Percentiles rank a stretch among this genome's conserved stretches.
These are phyloP conservation scores for Melinaea marsaeus DNA, from an alignment of 2,888 invertebrate species.

Conservation along the genomic window DNA sequence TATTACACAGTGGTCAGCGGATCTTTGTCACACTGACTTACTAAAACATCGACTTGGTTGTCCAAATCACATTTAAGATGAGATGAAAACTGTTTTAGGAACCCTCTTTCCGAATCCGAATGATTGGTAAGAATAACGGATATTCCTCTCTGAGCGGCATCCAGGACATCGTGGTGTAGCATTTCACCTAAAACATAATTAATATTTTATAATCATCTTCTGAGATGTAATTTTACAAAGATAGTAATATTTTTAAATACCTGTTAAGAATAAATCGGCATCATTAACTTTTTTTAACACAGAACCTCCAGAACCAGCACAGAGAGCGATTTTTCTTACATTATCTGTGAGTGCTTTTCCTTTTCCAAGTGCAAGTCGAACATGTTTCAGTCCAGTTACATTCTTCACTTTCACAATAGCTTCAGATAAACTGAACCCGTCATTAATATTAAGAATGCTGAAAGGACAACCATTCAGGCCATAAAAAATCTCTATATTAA, in stretches of 20 bases:
- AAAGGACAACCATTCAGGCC: conserved; percentile 25
- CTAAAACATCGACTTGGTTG: conserved; percentile 78
- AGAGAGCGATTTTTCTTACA: conserved; percentile 85
- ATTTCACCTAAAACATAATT: conserved; percentile 82
- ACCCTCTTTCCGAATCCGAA: conserved; percentile 95
- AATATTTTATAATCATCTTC: neutral
- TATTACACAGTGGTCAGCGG: conserved; percentile 83
- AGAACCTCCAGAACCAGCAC: conserved; percentile 93
- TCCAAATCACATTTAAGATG: conserved; percentile 57
- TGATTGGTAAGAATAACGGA: conserved; percentile 94
- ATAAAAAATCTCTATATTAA: neutral
- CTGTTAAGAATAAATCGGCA: conserved; percentile 91
- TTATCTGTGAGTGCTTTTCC: conserved; percentile 57
- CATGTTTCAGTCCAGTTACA: conserved; percentile 81
- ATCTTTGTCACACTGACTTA: conserved; percentile 87
- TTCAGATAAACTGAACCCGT: conserved; percentile 67
- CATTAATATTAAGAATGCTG: conserved; percentile 52
- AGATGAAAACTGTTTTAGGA: conserved; percentile 79
- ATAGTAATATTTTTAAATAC: conserved; percentile 41
- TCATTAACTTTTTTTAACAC: conserved; percentile 81
- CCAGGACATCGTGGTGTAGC: conserved; percentile 95
- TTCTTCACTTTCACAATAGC: conserved; percentile 83
- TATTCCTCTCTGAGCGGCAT: conserved; percentile 87
- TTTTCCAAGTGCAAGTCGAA: conserved; percentile 84
- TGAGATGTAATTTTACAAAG: neutral